These are phyloP conservation scores for Neelides sp. DNA, from an alignment of 1,140 invertebrate species.

Conservation along the genomic window DNA sequence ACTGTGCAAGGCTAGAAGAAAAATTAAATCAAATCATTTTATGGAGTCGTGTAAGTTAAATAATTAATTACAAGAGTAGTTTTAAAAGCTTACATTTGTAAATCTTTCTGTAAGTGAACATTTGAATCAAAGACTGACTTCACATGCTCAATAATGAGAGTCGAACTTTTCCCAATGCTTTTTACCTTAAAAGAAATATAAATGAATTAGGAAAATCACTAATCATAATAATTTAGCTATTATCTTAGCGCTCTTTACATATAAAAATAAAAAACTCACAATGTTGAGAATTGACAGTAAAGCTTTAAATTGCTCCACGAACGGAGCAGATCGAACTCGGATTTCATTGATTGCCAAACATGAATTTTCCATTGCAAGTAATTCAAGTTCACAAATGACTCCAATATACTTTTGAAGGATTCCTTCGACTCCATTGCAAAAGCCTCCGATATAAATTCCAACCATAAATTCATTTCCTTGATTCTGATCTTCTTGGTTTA, in stretches of 20 bases:
- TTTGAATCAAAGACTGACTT: conserved; percentile 22
- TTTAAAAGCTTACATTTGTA: conserved; percentile 14
- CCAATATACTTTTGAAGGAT: conserved; percentile 17
- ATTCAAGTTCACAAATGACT: conserved; percentile 18
- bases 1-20: conserved; percentile 15
- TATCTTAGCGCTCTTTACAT: conserved; percentile 9
- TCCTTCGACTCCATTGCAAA: conserved; percentile 24
- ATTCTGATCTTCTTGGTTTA: neutral
- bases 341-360: conserved; percentile 19
- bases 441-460: conserved; percentile 15
- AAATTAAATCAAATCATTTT: neutral
- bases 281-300: conserved; percentile 19
- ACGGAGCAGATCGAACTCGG: conserved; percentile 2
- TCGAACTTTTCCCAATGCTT: neutral
- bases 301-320: conserved; percentile 5
- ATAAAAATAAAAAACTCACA: conserved; percentile 9
- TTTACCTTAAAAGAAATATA: neutral
- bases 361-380: conserved; percentile 18
- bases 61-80: neutral
- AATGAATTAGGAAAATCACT: neutral
- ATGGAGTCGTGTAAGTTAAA: neutral
- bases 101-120: conserved; percentile 19
- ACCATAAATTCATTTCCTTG: neutral
- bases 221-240: neutral
- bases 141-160: conserved; percentile 20